Evolutionary conservation across 2,797 vertebrate genomes (phyloP).

Genomic region (Rousettus madagascariensis): DNA sequence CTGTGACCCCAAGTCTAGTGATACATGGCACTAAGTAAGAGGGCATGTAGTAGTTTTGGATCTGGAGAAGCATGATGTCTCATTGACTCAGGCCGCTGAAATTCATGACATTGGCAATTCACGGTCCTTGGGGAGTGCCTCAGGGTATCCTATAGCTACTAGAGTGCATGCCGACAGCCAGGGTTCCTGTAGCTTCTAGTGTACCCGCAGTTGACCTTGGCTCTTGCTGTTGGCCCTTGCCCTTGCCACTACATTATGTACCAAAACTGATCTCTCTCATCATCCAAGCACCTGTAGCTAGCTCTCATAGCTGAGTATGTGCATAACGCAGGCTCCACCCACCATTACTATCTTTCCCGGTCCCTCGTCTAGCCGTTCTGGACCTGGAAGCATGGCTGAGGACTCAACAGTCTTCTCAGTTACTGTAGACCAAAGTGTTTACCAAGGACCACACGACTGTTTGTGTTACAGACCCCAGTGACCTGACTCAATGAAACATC

Average conservation of each 20-base stretch:
- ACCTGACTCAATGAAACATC: neutral
- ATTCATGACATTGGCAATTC: no score
- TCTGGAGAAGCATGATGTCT: neutral
- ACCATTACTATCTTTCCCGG: no score
- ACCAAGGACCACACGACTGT: neutral
- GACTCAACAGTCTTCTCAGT: no score
- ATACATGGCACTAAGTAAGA: neutral
- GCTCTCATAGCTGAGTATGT: neutral
- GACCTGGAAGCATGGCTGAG: neutral
- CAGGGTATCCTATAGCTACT: neutral
- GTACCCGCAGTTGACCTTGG: neutral
- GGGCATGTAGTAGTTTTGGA: no score
- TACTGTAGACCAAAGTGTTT: neutral
- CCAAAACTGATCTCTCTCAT: neutral
- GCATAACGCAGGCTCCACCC: neutral
- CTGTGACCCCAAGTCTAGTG: neutral
- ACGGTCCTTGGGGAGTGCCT: neutral
- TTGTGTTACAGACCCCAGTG: accelerated
- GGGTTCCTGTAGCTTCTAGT: neutral
- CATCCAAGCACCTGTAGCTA: neutral
- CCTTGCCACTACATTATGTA: neutral
- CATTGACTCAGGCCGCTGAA: neutral
- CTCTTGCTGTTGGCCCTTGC: neutral
- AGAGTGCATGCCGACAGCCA: neutral
- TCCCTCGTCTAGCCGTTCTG: neutral